These are phyloP conservation scores for Drepanosiphum platanoidis DNA, from an alignment of 2,888 invertebrate genomes.

Conservation along the genomic window DNA sequence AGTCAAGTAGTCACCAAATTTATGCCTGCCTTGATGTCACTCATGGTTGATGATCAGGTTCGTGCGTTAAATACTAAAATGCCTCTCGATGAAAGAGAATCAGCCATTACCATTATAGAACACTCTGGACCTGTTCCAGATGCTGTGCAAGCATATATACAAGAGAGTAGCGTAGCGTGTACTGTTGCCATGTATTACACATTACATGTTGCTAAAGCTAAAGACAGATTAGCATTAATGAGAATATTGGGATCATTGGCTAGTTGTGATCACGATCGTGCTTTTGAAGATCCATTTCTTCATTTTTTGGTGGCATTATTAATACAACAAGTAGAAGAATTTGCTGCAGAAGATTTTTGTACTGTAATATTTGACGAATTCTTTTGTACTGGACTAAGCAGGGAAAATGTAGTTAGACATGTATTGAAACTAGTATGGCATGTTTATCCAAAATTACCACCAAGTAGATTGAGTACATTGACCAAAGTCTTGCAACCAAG, in stretches of 20 bases:
- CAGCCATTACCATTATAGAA: conserved; percentile 91
- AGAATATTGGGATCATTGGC: conserved; percentile 90
- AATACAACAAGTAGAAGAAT: conserved; percentile 90
- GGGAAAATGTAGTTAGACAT: conserved; percentile 92
- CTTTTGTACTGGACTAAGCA: conserved; percentile 86
- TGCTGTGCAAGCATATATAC: conserved; percentile 90
- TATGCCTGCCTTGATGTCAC: conserved; percentile 89
- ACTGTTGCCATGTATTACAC: conserved; percentile 96
- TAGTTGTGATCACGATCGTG: conserved; percentile 89
- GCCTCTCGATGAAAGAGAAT: conserved; percentile 92
- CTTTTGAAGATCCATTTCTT: conserved; percentile 94
- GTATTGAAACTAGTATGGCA: conserved; percentile 91
- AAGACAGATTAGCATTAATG: conserved; percentile 83
- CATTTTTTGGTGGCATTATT: conserved; percentile 89
- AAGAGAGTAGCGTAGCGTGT: conserved; percentile 90
- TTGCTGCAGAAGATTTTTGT: conserved; percentile 92
- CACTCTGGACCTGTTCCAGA: conserved; percentile 94
- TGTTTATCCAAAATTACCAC: conserved; percentile 85
- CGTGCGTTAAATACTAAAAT: conserved; percentile 79
- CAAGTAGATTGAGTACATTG: conserved; percentile 79
- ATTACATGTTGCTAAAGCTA: conserved; percentile 83
- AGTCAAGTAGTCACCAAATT: conserved; percentile 94
- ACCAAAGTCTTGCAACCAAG: conserved; percentile 80
- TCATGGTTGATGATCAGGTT: conserved; percentile 81
- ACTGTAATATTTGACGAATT: conserved; percentile 96